These are phyloP conservation scores for Camponotus vicinus DNA, from an alignment of 1,140 invertebrate species.

Conservation along the genomic window DNA sequence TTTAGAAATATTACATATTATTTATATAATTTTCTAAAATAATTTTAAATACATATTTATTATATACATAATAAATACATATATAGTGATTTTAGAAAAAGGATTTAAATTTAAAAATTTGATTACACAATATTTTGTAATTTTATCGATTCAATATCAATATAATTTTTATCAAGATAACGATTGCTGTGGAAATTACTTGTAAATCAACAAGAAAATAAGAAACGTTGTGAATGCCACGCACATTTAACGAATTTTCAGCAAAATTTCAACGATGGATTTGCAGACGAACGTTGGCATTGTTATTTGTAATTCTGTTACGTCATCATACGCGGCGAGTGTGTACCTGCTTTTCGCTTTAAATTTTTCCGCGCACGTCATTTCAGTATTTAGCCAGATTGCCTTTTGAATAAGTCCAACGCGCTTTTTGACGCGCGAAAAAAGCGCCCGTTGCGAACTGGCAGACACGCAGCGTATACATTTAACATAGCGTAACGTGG, in stretches of 20 bases:
- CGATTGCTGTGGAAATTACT: background rate
- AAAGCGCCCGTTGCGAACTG: slow-evolving; percentile 37
- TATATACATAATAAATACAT: background rate
- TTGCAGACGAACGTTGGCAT: slow-evolving; percentile 18
- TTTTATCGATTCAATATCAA: slow-evolving; percentile 3
- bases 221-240: background rate
- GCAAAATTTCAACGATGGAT: slow-evolving; percentile 43
- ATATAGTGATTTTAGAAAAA: background rate
- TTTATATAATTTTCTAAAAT: background rate
- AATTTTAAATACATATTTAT: background rate
- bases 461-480: slow-evolving; percentile 26
- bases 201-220: slow-evolving; percentile 16
- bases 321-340: slow-evolving; percentile 30
- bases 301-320: slow-evolving; percentile 57
- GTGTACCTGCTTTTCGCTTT: slow-evolving; percentile 58
- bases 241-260: slow-evolving; percentile 30
- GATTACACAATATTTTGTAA: background rate
- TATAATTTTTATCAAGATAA: background rate
- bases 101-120: background rate
- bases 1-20: background rate
- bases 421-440: slow-evolving; percentile 60
- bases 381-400: slow-evolving; percentile 60
- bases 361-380: slow-evolving; percentile 60
- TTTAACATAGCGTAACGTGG: slow-evolving; percentile 40
- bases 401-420: slow-evolving; percentile 63